phyloP scores from a whole-genome alignment of 1,140 invertebrate species.

The Ooceraea biroi region DNA sequence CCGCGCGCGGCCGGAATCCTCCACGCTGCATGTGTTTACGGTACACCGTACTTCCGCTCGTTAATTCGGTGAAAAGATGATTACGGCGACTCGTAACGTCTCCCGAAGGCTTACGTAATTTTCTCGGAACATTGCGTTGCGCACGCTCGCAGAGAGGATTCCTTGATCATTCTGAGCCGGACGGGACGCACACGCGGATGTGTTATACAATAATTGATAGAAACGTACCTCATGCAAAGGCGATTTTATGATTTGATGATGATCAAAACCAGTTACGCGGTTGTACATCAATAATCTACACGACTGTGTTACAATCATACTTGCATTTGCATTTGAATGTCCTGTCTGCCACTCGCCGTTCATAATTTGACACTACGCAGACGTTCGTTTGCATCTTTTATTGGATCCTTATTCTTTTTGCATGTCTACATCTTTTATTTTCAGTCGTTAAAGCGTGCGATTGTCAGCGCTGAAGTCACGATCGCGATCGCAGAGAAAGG shows the following conservation, averaged over 20 bases:
- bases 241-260: background rate
- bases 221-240: too few relatives aligned
- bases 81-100: slow-evolving; percentile 2
- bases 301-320: too few relatives aligned
- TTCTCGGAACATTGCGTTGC: background rate
- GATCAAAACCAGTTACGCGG: too few relatives aligned
- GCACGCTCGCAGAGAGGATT: background rate
- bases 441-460: background rate
- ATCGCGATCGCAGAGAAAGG: slow-evolving; percentile 23
- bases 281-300: too few relatives aligned
- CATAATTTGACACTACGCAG: background rate
- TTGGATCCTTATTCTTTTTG: background rate
- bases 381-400: background rate
- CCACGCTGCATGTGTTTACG: background rate
- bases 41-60: background rate
- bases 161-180: background rate
- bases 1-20: background rate
- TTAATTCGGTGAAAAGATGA: slow-evolving; percentile 28
- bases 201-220: background rate
- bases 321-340: too few relatives aligned
- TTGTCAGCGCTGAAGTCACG: slow-evolving; percentile 10
- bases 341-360: too few relatives aligned
- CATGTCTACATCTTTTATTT: background rate
- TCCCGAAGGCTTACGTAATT: background rate
- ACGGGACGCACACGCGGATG: background rate